Conservation (phyloP, 2,797 vertebrate species). For the Diplodus puntazzo region DNA sequence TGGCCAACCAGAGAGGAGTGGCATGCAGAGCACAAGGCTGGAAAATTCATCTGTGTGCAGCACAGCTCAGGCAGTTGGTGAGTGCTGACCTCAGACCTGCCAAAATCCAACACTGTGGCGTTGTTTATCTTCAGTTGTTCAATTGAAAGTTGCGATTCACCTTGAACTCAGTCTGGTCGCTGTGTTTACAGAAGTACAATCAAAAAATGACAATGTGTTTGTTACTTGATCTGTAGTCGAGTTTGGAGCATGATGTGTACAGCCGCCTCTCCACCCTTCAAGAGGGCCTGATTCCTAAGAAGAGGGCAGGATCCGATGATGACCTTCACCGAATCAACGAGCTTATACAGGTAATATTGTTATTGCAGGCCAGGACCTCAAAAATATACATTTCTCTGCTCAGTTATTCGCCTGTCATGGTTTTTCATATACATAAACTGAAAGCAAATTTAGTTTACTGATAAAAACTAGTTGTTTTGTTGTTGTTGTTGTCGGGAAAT, state of each 20-base stretch:
- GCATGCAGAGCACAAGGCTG: conserved; percentile 97
- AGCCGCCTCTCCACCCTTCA: conserved; percentile 95
- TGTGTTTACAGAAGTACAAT: too few species aligned
- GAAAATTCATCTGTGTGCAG: conserved; percentile 98
- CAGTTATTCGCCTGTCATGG: neutral
- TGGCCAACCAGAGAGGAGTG: conserved; percentile 98
- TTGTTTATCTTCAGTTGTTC: too few species aligned
- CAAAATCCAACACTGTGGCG: neutral
- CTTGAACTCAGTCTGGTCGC: neutral
- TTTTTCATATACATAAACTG: neutral
- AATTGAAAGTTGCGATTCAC: neutral
- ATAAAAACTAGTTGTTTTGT: too few species aligned
- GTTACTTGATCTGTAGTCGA: conserved; percentile 84
- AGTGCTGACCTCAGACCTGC: conserved; percentile 62
- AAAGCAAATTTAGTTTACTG: neutral
- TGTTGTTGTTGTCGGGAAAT: too few species aligned
- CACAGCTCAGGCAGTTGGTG: conserved; percentile 96
- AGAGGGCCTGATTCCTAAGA: conserved; percentile 98
- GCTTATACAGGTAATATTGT: conserved; percentile 93
- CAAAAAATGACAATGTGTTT: neutral
- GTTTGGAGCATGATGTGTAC: conserved; percentile 96
- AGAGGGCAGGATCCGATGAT: conserved; percentile 94
- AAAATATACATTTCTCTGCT: neutral
- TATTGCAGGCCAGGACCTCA: neutral
- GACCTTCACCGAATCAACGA: conserved; percentile 98